Evolutionary conservation across 2,888 invertebrate species (phyloP).

Genomic region (Dryomyza anilis): DNA sequence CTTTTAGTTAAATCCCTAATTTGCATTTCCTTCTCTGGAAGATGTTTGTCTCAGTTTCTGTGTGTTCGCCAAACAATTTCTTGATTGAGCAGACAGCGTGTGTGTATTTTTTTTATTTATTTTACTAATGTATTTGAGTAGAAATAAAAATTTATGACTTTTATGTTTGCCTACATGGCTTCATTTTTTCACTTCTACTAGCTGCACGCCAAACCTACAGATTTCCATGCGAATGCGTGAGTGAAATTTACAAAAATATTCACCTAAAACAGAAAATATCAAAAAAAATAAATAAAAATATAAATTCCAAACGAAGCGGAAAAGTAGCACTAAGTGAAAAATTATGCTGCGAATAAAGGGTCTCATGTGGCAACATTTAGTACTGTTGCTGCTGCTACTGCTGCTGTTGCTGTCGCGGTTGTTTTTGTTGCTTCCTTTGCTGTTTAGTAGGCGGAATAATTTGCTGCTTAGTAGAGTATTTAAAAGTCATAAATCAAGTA

Average conservation of each 20-base stretch:
- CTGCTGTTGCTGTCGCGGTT: too few relatives aligned
- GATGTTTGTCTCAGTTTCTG: too few relatives aligned
- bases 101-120: too few relatives aligned
- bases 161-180: conserved; percentile 1
- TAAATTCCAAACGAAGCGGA: not conserved
- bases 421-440: too few relatives aligned
- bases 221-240: not conserved
- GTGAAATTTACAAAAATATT: not conserved
- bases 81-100: too few relatives aligned
- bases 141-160: conserved; percentile 29
- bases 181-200: not conserved
- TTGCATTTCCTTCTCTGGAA: too few relatives aligned
- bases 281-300: not conserved
- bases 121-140: too few relatives aligned
- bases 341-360: not conserved
- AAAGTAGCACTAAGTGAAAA: not conserved
- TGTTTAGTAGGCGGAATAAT: conserved; percentile 10
- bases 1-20: too few relatives aligned
- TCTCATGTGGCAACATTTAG: conserved; percentile 26
- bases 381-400: not conserved
- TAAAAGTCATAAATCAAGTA: conserved; percentile 32
- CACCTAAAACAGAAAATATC: not conserved
- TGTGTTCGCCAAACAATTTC: too few relatives aligned
- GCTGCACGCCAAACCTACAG: not conserved
- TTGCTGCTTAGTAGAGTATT: conserved; percentile 23